These are phyloP conservation scores for Brienomyrus brachyistius DNA, from an alignment of 2,113 vertebrate species.

Conservation along the genomic window DNA sequence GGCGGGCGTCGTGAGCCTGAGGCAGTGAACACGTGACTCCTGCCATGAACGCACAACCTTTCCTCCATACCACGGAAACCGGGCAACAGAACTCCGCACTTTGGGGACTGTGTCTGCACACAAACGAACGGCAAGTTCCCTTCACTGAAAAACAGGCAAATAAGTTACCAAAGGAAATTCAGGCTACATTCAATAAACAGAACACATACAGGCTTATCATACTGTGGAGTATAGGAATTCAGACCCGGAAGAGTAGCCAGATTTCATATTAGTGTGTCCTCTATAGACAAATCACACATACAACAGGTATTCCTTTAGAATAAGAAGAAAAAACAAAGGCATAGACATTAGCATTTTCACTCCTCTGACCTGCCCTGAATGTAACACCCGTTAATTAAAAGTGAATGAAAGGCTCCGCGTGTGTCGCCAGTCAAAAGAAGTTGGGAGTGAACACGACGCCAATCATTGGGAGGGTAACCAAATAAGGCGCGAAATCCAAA, in stretches of 20 bases:
- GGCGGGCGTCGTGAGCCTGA: not conserved
- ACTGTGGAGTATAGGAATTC: not conserved
- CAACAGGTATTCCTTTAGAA: not conserved
- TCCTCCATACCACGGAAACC: not conserved
- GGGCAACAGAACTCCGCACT: not conserved
- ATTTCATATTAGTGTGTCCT: not conserved
- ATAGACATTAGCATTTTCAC: not conserved
- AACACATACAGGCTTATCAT: not conserved
- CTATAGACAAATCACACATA: not conserved
- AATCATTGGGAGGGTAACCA: not conserved
- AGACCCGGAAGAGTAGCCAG: not conserved
- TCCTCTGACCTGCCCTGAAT: not conserved
- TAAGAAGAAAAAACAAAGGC: not conserved
- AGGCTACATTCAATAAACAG: not conserved
- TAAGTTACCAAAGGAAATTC: not conserved
- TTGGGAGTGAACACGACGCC: not conserved
- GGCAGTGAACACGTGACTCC: not conserved
- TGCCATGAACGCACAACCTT: not conserved
- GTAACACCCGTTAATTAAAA: not conserved
- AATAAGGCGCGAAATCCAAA: not conserved
- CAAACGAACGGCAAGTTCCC: not conserved
- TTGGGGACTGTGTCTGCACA: not conserved
- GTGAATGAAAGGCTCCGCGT: not conserved
- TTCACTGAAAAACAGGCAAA: not conserved
- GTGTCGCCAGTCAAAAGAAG: not conserved